phyloP scores from a whole-genome alignment of 2,113 vertebrate genomes.

The Microcebus tavaratra region DNA sequence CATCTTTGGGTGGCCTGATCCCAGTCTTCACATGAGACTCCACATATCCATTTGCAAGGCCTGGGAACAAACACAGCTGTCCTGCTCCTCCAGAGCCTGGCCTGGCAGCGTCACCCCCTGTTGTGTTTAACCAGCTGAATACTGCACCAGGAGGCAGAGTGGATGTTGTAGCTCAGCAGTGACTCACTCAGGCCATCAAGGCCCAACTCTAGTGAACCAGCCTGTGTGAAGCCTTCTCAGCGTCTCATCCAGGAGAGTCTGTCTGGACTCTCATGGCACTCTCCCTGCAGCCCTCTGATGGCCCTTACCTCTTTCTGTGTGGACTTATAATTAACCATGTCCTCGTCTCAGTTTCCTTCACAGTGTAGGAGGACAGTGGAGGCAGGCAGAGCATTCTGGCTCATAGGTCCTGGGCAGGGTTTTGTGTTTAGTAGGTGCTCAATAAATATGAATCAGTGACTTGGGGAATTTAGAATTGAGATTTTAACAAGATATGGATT shows the following conservation, averaged over 20 bases:
- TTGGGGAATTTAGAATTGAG: neutral
- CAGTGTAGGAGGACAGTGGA: neutral
- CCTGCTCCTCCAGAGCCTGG: neutral
- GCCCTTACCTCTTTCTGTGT: neutral
- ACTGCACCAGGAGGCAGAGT: neutral
- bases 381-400: neutral
- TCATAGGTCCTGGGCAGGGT: neutral
- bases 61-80: neutral
- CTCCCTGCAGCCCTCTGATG: neutral
- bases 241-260: neutral
- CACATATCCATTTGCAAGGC: neutral
- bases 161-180: neutral
- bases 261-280: neutral
- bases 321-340: neutral
- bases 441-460: neutral
- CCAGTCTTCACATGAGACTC: neutral
- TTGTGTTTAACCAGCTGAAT: neutral
- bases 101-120: neutral
- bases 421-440: neutral
- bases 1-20: neutral
- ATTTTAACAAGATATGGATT: neutral
- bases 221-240: slow-evolving; percentile 22
- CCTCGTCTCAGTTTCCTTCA: neutral
- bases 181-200: neutral
- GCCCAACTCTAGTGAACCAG: neutral